Evolutionary conservation across 2,113 vertebrate species (phyloP).

Genomic region (Cacatua alba): DNA sequence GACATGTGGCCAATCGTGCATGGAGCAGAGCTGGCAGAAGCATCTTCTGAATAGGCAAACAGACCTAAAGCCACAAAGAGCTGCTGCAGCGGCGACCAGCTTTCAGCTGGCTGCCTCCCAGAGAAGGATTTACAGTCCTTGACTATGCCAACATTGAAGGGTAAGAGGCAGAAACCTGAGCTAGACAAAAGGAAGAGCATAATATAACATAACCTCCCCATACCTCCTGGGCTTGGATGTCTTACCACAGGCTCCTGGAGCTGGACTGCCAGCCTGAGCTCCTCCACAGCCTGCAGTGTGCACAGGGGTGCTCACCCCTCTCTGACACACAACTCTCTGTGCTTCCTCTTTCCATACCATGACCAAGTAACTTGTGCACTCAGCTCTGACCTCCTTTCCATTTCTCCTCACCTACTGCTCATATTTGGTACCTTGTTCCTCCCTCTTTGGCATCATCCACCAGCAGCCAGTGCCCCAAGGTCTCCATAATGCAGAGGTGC

Average conservation of each 20-base stretch:
- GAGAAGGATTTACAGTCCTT: not conserved
- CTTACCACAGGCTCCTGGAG: not conserved
- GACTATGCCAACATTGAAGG: not conserved
- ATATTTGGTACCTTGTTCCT: not conserved
- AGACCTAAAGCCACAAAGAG: not conserved
- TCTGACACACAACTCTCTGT: not conserved
- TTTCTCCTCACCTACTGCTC: not conserved
- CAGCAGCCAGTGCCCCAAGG: not conserved
- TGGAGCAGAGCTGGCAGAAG: not conserved
- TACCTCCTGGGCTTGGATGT: not conserved
- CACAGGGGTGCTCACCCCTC: not conserved
- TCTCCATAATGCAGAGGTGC: not conserved
- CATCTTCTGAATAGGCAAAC: not conserved
- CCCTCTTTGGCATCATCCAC: not conserved
- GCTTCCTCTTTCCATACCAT: not conserved
- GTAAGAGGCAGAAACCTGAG: constrained; percentile 31
- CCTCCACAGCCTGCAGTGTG: not conserved
- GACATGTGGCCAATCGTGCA: rapidly evolving
- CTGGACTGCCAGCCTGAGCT: not conserved
- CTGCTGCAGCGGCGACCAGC: not conserved
- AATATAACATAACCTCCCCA: not conserved
- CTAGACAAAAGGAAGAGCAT: not conserved
- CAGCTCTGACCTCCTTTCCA: not conserved
- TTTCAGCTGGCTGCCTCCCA: constrained; percentile 20
- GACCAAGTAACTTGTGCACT: rapidly evolving